These are phyloP conservation scores for Macroglossus sobrinus DNA, from an alignment of 2,113 vertebrate species.

Conservation along the genomic window DNA sequence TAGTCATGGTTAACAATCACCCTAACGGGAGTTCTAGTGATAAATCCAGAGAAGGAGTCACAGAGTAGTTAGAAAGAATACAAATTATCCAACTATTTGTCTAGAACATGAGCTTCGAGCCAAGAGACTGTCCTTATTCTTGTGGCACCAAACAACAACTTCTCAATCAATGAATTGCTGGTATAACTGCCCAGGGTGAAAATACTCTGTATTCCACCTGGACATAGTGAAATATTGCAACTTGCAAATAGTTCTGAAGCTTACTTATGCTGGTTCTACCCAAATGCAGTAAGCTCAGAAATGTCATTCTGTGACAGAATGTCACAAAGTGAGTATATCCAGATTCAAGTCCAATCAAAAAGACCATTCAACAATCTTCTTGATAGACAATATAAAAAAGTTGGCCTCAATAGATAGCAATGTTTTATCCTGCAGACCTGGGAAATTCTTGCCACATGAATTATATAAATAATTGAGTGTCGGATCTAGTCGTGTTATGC, in stretches of 20 bases:
- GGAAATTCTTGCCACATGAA: background rate
- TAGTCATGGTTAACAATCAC: constrained; percentile 11
- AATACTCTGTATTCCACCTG: background rate
- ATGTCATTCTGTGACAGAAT: background rate
- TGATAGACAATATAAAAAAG: background rate
- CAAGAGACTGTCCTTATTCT: background rate
- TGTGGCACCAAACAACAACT: background rate
- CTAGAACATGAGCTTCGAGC: background rate
- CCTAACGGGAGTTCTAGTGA: background rate
- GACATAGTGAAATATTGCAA: background rate
- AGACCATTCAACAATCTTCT: background rate
- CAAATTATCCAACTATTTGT: background rate
- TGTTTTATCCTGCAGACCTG: background rate
- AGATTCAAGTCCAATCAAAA: background rate
- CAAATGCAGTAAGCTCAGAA: background rate
- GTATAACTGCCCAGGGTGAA: background rate
- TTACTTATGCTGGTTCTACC: background rate
- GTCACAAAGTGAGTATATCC: background rate
- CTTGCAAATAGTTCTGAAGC: background rate
- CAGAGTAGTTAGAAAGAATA: background rate
- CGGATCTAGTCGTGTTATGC: background rate
- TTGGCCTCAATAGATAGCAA: background rate
- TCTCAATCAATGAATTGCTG: background rate
- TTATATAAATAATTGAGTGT: background rate
- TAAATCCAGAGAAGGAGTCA: constrained; percentile 27